Percentiles rank a stretch among this genome's conserved stretches.
phyloP scores from a whole-genome alignment of 2,113 vertebrate genomes.

The Danionella cerebrum region DNA sequence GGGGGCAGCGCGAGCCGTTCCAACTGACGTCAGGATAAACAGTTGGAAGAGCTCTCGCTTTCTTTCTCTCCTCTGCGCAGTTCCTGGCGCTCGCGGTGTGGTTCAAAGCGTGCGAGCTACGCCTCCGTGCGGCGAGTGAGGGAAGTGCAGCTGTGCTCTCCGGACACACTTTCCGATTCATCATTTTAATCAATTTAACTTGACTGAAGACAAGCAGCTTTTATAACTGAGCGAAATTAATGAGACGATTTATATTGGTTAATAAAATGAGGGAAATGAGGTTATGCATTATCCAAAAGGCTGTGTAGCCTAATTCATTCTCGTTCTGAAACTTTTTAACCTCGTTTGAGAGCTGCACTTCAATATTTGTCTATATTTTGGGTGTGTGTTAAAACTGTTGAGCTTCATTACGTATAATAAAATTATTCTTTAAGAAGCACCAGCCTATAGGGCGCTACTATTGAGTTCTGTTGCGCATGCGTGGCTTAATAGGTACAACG shows the following conservation, averaged over 20 bases:
- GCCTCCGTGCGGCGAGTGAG: slow-evolving; percentile 53
- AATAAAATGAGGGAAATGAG: not conserved
- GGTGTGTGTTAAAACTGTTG: too few species aligned
- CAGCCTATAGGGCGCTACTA: too few species aligned
- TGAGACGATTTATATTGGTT: not conserved
- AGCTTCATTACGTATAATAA: too few species aligned
- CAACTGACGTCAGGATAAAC: slow-evolving; percentile 74
- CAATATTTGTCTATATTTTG: too few species aligned
- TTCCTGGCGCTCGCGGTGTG: slow-evolving; percentile 38
- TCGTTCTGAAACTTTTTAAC: not conserved
- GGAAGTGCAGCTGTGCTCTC: not conserved
- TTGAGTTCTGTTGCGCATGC: too few species aligned
- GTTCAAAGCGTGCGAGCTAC: slow-evolving; percentile 45
- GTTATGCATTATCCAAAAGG: not conserved
- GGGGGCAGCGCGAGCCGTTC: slow-evolving; percentile 55
- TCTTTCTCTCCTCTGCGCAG: slow-evolving; percentile 47
- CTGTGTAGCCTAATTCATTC: not conserved
- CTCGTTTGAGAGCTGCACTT: too few species aligned
- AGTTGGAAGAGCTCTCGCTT: slow-evolving; percentile 58
- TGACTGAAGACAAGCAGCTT: not conserved
- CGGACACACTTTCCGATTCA: not conserved
- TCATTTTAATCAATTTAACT: not conserved
- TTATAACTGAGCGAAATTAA: not conserved
- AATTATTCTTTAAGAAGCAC: too few species aligned
- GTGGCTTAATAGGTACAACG: too few species aligned